Percentiles rank a stretch among this genome's conserved stretches.
Evolutionary conservation across 2,113 vertebrate species (phyloP).

Genomic region (Micronycteris hirsuta): DNA sequence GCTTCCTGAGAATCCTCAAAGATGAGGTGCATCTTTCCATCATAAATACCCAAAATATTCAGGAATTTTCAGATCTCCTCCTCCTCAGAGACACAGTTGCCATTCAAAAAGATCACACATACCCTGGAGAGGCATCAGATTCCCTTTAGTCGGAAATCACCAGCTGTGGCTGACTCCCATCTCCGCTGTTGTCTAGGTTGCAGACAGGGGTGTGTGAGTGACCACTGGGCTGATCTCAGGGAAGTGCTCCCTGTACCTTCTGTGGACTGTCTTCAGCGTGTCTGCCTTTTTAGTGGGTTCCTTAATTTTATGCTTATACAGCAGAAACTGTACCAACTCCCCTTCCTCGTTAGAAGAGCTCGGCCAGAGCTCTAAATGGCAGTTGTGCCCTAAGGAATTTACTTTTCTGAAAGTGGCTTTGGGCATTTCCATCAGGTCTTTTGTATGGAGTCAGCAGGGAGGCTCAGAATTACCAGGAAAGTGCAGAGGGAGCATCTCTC

Average conservation of each 20-base stretch:
- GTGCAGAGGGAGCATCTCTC: not conserved
- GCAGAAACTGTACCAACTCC: not conserved
- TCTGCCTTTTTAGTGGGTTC: not conserved
- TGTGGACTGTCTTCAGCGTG: not conserved
- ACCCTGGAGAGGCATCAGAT: slow-evolving; percentile 25
- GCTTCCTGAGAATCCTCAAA: slow-evolving; percentile 32
- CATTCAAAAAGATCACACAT: slow-evolving; percentile 8
- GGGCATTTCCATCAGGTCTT: not conserved
- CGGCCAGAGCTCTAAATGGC: not conserved
- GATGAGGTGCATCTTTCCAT: slow-evolving; percentile 36
- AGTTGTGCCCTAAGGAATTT: not conserved
- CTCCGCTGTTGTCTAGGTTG: not conserved
- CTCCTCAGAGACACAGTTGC: not conserved
- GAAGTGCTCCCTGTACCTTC: not conserved
- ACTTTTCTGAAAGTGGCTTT: not conserved
- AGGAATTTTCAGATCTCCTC: slow-evolving; percentile 29
- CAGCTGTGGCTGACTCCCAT: rapidly evolving
- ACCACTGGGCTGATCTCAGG: not conserved
- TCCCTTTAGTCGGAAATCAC: not conserved
- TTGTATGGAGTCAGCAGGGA: not conserved
- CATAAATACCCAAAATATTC: not conserved
- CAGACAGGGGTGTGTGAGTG: not conserved
- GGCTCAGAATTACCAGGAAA: not conserved
- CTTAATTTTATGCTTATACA: not conserved
- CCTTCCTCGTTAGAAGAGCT: not conserved